Evolutionary conservation across 1,140 invertebrate species (phyloP).

Genomic region (Drosophila triauraria): DNA sequence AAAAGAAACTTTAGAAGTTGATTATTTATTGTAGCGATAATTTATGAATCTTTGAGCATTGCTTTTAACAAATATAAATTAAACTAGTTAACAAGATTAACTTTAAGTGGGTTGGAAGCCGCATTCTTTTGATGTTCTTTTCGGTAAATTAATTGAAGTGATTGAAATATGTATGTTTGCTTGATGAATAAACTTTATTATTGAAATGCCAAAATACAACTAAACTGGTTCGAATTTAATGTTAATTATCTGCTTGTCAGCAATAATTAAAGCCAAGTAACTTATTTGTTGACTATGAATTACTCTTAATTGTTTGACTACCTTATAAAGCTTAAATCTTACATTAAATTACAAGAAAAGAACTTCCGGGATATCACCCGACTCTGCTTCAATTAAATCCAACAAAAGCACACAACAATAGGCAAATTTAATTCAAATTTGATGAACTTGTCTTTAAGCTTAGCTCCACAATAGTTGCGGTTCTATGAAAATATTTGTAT

Average conservation of each 20-base stretch:
- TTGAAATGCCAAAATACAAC: conserved; percentile 4
- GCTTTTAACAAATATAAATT: background rate
- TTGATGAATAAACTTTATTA: background rate
- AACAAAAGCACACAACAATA: conserved; percentile 5
- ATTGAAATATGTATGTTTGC: conserved; percentile 1
- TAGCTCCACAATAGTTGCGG: conserved; percentile 6
- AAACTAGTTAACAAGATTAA: conserved; percentile 14
- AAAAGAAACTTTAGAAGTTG: too few relatives aligned
- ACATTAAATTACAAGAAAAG: too few relatives aligned
- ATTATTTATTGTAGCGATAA: too few relatives aligned
- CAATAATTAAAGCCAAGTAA: background rate
- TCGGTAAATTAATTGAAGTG: conserved; percentile 21
- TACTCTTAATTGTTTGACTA: too few relatives aligned
- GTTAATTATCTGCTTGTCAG: background rate
- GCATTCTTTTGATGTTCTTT: conserved; percentile 23
- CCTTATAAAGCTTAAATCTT: too few relatives aligned
- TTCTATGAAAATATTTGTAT: conserved; percentile 1
- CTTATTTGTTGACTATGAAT: too few relatives aligned
- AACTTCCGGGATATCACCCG: too few relatives aligned
- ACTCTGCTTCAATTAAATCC: too few relatives aligned
- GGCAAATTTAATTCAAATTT: conserved; percentile 2
- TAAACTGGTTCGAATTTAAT: conserved; percentile 10
- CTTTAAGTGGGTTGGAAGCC: background rate
- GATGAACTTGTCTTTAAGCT: background rate
- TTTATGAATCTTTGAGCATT: too few relatives aligned